These are phyloP conservation scores for Pseudanteris insignis DNA, from an alignment of 2,888 invertebrate genomes.

Conservation along the genomic window DNA sequence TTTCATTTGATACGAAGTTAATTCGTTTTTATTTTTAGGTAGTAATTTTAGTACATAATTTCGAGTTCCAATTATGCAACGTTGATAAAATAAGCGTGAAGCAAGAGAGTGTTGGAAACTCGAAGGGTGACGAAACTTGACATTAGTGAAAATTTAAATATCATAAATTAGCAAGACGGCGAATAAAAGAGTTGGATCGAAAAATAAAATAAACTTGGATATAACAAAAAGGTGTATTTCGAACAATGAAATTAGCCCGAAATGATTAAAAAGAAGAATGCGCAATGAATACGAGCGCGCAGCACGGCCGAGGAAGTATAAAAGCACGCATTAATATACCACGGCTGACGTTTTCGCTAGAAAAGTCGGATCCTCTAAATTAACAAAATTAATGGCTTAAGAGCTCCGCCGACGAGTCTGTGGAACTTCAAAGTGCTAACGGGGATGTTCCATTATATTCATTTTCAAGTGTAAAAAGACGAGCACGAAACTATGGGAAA, in stretches of 20 bases:
- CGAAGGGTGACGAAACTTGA: too few relatives aligned
- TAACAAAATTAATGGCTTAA: constrained; percentile 56
- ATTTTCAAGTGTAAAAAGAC: constrained; percentile 27
- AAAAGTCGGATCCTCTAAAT: constrained; percentile 51
- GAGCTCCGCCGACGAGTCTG: constrained; percentile 46
- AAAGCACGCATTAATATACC: constrained; percentile 43
- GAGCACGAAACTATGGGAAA: constrained; percentile 22
- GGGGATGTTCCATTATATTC: constrained; percentile 43
- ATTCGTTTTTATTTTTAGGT: too few relatives aligned
- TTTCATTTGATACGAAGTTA: too few relatives aligned
- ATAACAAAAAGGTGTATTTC: constrained; percentile 4
- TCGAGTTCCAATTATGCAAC: too few relatives aligned
- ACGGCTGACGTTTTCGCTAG: constrained; percentile 45
- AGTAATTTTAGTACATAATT: too few relatives aligned
- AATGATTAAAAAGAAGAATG: constrained; percentile 41
- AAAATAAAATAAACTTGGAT: not conserved
- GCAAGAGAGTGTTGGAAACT: too few relatives aligned
- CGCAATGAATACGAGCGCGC: constrained; percentile 35
- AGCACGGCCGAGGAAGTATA: constrained; percentile 41
- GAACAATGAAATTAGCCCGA: constrained; percentile 43
- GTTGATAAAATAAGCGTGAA: too few relatives aligned
- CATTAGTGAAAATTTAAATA: too few relatives aligned
- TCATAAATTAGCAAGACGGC: too few relatives aligned
- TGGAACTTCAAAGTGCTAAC: constrained; percentile 44
- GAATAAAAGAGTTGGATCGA: too few relatives aligned